A percentile compares a stretch with the other conserved stretches of the same genome.
Evolutionary conservation across 2,888 invertebrate genomes (phyloP).

Genomic region (Mermis nigrescens): DNA sequence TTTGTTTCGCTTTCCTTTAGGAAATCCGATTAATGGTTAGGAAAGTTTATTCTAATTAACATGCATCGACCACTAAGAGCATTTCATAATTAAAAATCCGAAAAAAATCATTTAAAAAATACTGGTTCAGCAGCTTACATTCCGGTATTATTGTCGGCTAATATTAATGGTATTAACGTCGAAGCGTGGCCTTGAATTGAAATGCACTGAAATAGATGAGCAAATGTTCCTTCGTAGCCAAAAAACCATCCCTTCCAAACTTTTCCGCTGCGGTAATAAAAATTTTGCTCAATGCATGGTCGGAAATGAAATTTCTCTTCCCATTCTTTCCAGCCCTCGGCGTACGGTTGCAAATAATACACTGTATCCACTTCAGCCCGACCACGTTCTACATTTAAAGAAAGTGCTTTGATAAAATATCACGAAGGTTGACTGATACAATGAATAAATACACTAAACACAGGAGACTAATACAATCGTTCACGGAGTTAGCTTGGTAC

Average conservation of each 20-base stretch:
- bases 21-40: too few species aligned
- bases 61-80: too few species aligned
- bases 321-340: slow-evolving; percentile 64
- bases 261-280: slow-evolving; percentile 26
- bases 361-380: slow-evolving; percentile 50
- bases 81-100: too few species aligned
- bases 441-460: too few species aligned
- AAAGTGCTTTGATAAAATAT: too few species aligned
- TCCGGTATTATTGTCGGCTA: slow-evolving; percentile 30
- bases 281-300: slow-evolving; percentile 37
- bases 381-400: slow-evolving; percentile 38
- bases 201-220: slow-evolving; percentile 50
- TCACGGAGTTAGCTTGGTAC: too few species aligned
- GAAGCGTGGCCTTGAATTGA: slow-evolving; percentile 51
- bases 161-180: slow-evolving; percentile 39
- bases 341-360: slow-evolving; percentile 62
- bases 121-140: neutral
- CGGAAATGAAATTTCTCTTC: slow-evolving; percentile 55
- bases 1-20: too few species aligned
- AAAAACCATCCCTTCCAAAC: slow-evolving; percentile 44
- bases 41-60: too few species aligned
- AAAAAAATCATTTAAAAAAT: neutral
- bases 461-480: too few species aligned
- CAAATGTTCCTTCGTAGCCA: slow-evolving; percentile 47
- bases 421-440: too few species aligned